Conservation (phyloP, 2,797 vertebrate genomes). For the Adrianichthys oophorus region DNA sequence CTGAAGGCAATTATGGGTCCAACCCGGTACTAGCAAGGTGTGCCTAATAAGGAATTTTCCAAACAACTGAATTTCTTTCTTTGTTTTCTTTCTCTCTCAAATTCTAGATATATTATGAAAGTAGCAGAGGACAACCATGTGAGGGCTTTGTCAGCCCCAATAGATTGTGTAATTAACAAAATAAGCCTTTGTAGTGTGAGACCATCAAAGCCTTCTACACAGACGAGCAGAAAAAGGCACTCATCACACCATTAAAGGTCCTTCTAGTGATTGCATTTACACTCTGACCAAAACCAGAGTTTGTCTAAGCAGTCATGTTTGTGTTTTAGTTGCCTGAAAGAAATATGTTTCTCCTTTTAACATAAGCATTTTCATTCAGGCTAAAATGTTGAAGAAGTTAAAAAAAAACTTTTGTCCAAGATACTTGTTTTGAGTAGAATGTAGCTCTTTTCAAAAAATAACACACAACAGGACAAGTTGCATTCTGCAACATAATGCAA, state of each 20-base stretch:
- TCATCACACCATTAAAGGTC: neutral
- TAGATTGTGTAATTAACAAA: constrained; percentile 14
- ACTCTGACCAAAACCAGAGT: neutral
- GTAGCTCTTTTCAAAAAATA: neutral
- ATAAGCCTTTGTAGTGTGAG: constrained; percentile 4
- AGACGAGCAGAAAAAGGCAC: neutral
- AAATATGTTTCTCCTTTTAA: neutral
- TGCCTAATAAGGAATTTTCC: neutral
- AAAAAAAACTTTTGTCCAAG: neutral
- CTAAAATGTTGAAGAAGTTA: neutral
- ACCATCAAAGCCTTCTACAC: neutral
- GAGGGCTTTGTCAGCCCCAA: constrained; percentile 7
- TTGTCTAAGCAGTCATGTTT: neutral
- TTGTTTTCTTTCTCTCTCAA: neutral
- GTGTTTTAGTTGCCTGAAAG: neutral
- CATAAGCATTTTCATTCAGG: neutral
- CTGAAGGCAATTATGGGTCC: too few species aligned
- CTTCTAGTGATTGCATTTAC: neutral
- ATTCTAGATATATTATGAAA: constrained; percentile 20
- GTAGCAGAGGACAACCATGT: neutral
- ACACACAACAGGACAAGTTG: neutral
- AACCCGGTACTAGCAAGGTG: too few species aligned
- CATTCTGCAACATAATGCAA: neutral
- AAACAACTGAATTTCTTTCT: neutral
- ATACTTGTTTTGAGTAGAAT: neutral